Evolutionary conservation across 1,140 invertebrate species (phyloP), one percentile per base, ranked within the genome.

Genomic region (Lasioglossum albipes): DNA sequence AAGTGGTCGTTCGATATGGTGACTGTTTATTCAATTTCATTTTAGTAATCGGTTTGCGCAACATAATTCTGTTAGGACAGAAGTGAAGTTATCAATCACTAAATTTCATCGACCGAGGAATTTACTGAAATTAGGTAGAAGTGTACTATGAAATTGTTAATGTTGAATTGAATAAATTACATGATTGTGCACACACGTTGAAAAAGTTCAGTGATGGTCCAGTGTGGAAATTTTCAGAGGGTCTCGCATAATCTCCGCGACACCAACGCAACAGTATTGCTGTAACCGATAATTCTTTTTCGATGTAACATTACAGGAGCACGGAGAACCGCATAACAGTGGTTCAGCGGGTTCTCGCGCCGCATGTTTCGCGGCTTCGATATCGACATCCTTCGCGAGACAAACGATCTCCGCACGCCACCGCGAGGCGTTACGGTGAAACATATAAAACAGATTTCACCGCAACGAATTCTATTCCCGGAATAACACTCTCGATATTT

Each of bases 351-450:
- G 16, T 75, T 67, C 31, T 64, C 69, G 77, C 77, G 77, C 77
- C 77, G 57, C 73, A 79, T 80, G 78, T 70, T 80, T 36, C 71
- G 68, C 66, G 66, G 59, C 57, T 54, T 84, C 80, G 76, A 75
- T 66, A 69, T 81, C 68, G 79, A 69, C 72, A 76, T 68, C 61
- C 54, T 18, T 31, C 69, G 69, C 64, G 62, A 76, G 64, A 73
- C 57, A 82, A 82, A 82, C 65, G 71, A 73, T 36, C 36, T 49
- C 31, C 27, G 16, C 62, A n/a, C 54, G n/a, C 22, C 20, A 31
- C 12, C 41, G 41, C 16, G 27, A 36, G 7, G 41, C 57, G 20
- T 9, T 59, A 5, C 45, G 20, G 27, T 7, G 22, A 62, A 62
- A 27, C 42, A 16, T 16, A 61, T 10, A 31, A 45, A 16, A 36